Evolutionary conservation across 2,888 invertebrate species (phyloP), one percentile per base, ranked within the genome.

Genomic region (Drosophila pseudotakahashii): DNA sequence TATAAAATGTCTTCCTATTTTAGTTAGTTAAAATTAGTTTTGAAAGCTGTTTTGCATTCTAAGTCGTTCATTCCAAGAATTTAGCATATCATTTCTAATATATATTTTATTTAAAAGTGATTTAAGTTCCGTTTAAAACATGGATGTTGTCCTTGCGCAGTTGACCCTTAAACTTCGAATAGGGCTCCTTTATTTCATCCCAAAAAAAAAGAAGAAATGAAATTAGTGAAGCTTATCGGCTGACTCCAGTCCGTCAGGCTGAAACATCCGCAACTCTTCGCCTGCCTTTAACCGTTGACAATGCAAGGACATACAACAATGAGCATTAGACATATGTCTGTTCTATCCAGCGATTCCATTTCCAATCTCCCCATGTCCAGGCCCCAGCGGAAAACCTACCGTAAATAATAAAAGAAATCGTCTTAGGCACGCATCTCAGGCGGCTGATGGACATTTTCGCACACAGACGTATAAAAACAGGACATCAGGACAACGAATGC

Each of bases 391-490:
- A 59, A 62, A 62, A 63, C 62, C 53, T 66, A 66, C 76, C 86
- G 83, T 88, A 86, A 88, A 85, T 85, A 85, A 85, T 88, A 88
- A 88, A 88, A 81, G 85, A 85, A 88, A 88, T 89, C 85, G 88
- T 82, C 82, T 87, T 86, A 87, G 88, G 89, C 82, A 88, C 89
- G 89, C 87, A 89, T 78, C 79, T 79, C 76, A 70, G 73, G 16
- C 76, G 70, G 50, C 79, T 85, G 88, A 88, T 85, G 88, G 80
- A 79, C 86, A 79, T 67, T 45, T 44, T 51, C 42, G 69, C 50
- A 69, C 57, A 57, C 51, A 45, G 51, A 36, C 42, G 58, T 47
- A 51, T 14, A 66, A 48, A 48, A 54, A 66, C 60, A 67, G 73
- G 66, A 79, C 68, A 60, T 54, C n/a, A 26, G 69, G 52, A 70